Conservation (phyloP, 2,797 vertebrate genomes). For the Leuciscus waleckii region DNA sequence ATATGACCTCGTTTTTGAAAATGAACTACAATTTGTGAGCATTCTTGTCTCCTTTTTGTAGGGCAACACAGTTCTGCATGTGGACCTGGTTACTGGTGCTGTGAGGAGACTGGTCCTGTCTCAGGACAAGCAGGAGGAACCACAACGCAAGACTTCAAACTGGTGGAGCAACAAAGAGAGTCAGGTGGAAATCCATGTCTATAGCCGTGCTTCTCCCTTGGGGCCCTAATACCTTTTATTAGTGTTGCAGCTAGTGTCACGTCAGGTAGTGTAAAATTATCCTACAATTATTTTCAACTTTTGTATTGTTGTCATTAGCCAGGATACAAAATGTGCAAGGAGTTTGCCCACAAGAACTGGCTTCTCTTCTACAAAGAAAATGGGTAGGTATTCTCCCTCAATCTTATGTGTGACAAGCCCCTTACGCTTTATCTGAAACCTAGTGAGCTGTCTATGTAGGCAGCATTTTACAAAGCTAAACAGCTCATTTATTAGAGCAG, state of each 20-base stretch:
- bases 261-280: background rate
- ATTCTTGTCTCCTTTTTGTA: conserved; percentile 65
- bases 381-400: conserved; percentile 78
- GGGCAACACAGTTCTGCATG: conserved; percentile 89
- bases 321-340: conserved; percentile 90
- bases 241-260: background rate
- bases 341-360: conserved; percentile 97
- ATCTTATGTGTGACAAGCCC: background rate
- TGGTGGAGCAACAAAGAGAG: conserved; percentile 87
- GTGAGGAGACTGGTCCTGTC: conserved; percentile 83
- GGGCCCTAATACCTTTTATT: background rate
- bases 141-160: conserved; percentile 73
- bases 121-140: conserved; percentile 72
- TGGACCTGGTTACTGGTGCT: conserved; percentile 83
- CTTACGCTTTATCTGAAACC: background rate
- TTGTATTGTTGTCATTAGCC: conserved; percentile 59
- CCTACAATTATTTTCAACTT: background rate
- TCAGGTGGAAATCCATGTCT: conserved; percentile 73
- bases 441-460: background rate
- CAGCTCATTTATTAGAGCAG: background rate
- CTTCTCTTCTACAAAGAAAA: conserved; percentile 92
- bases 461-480: background rate
- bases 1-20: conserved; percentile 31
- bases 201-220: background rate
- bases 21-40: background rate